These are phyloP conservation scores for Corvus hawaiiensis DNA, from an alignment of 2,113 vertebrate species.

Conservation along the genomic window DNA sequence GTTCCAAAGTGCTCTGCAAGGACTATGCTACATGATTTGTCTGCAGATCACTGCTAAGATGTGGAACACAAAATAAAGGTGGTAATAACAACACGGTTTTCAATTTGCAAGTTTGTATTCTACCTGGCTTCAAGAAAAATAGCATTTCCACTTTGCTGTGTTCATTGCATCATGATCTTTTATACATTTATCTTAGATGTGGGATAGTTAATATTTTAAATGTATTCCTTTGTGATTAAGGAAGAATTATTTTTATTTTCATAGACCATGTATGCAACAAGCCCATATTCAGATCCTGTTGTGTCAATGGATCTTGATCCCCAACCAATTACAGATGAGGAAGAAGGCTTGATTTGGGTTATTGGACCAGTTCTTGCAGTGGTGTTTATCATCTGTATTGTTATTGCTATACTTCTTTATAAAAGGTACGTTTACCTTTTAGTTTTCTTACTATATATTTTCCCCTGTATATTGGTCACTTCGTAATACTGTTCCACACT, in stretches of 20 bases:
- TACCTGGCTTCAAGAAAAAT: not conserved
- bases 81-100: not conserved
- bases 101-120: not conserved
- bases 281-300: slow-evolving; percentile 95
- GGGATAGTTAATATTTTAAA: not conserved
- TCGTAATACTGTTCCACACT: not conserved
- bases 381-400: slow-evolving; percentile 99
- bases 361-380: slow-evolving; percentile 97
- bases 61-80: not conserved
- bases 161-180: not conserved
- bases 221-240: not conserved
- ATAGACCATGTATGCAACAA: slow-evolving; percentile 96
- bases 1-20: not conserved
- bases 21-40: not conserved
- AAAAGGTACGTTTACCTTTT: slow-evolving; percentile 85
- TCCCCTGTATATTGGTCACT: not conserved
- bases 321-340: slow-evolving; percentile 96
- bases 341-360: slow-evolving; percentile 98
- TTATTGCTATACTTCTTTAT: slow-evolving; percentile 98
- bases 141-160: not conserved
- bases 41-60: not conserved
- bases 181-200: not conserved
- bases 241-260: slow-evolving; percentile 13
- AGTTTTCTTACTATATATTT: not conserved
- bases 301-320: slow-evolving; percentile 94